phyloP scores from a whole-genome alignment of 2,113 vertebrate genomes.

The Natator depressus region DNA sequence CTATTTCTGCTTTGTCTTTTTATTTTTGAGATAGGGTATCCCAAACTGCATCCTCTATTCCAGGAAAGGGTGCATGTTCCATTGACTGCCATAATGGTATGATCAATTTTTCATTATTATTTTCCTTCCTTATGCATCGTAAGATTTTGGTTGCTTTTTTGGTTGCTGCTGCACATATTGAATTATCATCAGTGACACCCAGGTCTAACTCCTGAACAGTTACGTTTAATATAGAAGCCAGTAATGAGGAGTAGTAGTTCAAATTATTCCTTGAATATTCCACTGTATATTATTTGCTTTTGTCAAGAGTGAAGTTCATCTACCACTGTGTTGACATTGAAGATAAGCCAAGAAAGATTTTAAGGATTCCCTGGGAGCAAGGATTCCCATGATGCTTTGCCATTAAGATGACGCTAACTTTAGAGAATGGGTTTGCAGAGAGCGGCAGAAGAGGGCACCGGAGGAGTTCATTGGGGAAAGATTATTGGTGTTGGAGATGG shows the following conservation, averaged over 20 bases:
- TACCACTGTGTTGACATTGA: not conserved
- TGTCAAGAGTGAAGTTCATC: not conserved
- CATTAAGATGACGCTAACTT: not conserved
- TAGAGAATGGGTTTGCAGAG: not conserved
- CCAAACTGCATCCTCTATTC: not conserved
- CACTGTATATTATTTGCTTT: not conserved
- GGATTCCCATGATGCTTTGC: not conserved
- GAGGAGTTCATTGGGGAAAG: no score
- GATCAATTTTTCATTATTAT: not conserved
- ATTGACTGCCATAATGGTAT: not conserved
- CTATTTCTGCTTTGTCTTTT: not conserved
- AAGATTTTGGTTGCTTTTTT: accelerated
- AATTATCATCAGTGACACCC: not conserved
- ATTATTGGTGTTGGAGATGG: no score
- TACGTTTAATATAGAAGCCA: not conserved
- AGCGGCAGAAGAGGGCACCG: no score
- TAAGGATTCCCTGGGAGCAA: not conserved
- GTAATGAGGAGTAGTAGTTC: not conserved
- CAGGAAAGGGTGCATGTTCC: not conserved
- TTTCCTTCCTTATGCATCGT: not conserved
- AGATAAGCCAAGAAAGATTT: not conserved
- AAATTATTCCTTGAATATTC: not conserved
- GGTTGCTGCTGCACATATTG: not conserved
- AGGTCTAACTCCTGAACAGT: not conserved
- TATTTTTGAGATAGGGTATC: not conserved